Evolutionary conservation across 2,113 vertebrate genomes (phyloP).

Genomic region (Montifringilla adamsi): DNA sequence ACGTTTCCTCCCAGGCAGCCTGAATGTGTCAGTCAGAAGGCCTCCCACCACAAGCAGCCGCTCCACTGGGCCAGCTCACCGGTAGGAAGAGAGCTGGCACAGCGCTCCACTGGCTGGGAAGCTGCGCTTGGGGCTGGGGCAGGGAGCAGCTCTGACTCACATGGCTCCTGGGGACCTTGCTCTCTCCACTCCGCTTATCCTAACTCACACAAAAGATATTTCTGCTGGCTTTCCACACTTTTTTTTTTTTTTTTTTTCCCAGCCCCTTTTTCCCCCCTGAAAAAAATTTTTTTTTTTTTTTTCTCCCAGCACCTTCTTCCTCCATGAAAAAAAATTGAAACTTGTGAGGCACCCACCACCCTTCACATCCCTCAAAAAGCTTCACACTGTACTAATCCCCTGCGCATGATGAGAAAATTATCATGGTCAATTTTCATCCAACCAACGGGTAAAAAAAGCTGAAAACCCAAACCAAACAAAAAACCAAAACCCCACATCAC

Average conservation of each 20-base stretch:
- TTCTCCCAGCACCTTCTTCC: not conserved
- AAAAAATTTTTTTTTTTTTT: not conserved
- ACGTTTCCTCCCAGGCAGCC: not conserved
- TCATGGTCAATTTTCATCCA: not conserved
- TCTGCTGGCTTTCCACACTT: not conserved
- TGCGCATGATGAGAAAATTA: not conserved
- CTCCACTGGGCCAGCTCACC: not conserved
- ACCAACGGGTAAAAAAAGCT: not conserved
- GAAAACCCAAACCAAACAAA: not conserved
- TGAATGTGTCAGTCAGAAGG: not conserved
- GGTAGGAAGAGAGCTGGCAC: not conserved
- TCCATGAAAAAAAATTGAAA: not conserved
- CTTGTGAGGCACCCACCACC: not conserved
- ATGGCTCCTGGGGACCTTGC: accelerated
- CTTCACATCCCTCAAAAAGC: not conserved
- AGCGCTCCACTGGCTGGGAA: not conserved
- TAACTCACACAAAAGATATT: not conserved
- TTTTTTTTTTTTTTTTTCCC: not conserved
- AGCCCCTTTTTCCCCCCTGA: not conserved
- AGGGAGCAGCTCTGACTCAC: not conserved
- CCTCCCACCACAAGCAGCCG: not conserved
- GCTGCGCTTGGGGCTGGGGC: not conserved
- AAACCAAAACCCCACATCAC: not conserved
- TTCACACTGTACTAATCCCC: not conserved
- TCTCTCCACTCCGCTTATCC: not conserved